Conservation (phyloP, 2,888 invertebrate genomes). For the Galerucella pusilla region DNA sequence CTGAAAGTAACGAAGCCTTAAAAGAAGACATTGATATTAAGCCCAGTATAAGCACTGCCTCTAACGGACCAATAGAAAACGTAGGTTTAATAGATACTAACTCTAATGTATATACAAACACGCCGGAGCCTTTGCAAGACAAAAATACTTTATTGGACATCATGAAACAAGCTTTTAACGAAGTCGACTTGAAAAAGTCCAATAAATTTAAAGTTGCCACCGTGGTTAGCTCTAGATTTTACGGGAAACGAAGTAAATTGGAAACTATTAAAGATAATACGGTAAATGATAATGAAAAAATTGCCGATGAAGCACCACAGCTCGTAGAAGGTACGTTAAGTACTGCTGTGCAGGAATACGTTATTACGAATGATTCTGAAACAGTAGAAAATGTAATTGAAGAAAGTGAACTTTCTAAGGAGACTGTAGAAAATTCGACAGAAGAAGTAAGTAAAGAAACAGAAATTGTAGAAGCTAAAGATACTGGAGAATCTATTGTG, state of each 20-base stretch:
- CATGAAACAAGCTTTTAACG: conserved; percentile 71
- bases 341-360: conserved; percentile 4
- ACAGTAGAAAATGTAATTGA: neutral
- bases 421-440: conserved; percentile 14
- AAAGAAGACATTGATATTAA: conserved; percentile 41
- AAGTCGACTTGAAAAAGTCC: conserved; percentile 49
- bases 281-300: conserved; percentile 9
- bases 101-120: conserved; percentile 57
- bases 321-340: conserved; percentile 14
- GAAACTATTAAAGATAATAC: conserved; percentile 14
- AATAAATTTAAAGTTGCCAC: conserved; percentile 21
- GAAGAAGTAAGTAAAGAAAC: conserved; percentile 12
- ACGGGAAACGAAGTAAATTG: conserved; percentile 38
- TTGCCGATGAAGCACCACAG: conserved; percentile 7
- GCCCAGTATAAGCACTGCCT: conserved; percentile 36
- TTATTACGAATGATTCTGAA: neutral
- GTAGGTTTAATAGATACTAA: conserved; percentile 56
- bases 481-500: neutral
- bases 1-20: conserved; percentile 54
- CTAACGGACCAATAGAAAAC: conserved; percentile 43
- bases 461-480: neutral
- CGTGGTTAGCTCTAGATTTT: conserved; percentile 34
- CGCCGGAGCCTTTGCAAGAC: conserved; percentile 65
- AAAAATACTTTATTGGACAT: conserved; percentile 68
- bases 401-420: neutral